Base-by-base conservation (phyloP, 1,140 invertebrate genomes). In the Trichogramma pretiosum region DNA sequence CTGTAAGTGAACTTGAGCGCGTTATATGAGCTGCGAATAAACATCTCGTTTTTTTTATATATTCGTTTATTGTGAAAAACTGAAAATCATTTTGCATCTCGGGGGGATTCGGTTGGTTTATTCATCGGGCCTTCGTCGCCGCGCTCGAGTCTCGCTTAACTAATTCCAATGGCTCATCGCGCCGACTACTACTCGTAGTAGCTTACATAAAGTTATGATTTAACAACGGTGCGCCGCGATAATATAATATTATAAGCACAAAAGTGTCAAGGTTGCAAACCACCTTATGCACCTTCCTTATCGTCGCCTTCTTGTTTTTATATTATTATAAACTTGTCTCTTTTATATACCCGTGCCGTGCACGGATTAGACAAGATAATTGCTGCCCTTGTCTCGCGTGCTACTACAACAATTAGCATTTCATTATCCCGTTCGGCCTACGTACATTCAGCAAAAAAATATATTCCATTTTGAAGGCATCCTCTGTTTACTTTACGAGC, bases 391-490 rank as follows among this genome's bases (percentile, higher is more conserved):
- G 46, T 13, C 24, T 49, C 16, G 24, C 19, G 26, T 42, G 33
- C 43, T 49, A 53, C 46, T 32, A 46, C 11, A 46, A 24, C 46
- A 48, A 53, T 49, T 53, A 42, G 33, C 38, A 49, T 53, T 45
- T 53, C 36, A 49, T 52, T 44, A 53, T 44, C 35, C 22, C 22
- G 36, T n/a, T n/a, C n/a, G n/a, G n/a, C n/a, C n/a, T n/a, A n/a
- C n/a, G n/a, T n/a, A n/a, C n/a, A n/a, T n/a, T n/a, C n/a, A n/a
- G n/a, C n/a, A n/a, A n/a, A n/a, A n/a, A n/a, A n/a, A n/a, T n/a
- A n/a, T n/a, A n/a, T n/a, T n/a, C n/a, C n/a, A n/a, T n/a, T n/a
- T n/a, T n/a, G n/a, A n/a, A n/a, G n/a, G n/a, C n/a, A n/a, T n/a
- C n/a, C n/a, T n/a, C n/a, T n/a, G n/a, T n/a, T n/a, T n/a, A n/a